phyloP scores from a whole-genome alignment of 2,113 vertebrate species.

The Neodontobutis hainanensis region DNA sequence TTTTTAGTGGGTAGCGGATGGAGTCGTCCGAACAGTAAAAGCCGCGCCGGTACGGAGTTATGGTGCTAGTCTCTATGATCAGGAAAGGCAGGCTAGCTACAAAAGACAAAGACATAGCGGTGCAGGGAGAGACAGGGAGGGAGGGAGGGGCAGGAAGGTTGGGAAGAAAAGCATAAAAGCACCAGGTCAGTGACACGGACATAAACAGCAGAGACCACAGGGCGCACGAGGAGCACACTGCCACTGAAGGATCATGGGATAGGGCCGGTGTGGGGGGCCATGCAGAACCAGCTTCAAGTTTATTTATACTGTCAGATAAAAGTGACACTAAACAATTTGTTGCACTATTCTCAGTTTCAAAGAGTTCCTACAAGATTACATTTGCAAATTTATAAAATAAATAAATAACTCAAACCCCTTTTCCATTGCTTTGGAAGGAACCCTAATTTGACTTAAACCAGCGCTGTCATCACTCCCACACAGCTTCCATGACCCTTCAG shows the following conservation, averaged over 20 bases:
- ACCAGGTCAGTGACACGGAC: slow-evolving; percentile 75
- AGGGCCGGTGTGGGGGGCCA: slow-evolving; percentile 40
- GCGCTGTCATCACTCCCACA: slow-evolving; percentile 24
- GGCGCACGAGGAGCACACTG: slow-evolving; percentile 67
- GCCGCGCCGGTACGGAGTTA: slow-evolving; percentile 89
- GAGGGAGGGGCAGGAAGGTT: not conserved
- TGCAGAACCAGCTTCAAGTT: slow-evolving; percentile 14
- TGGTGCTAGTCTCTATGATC: slow-evolving; percentile 98
- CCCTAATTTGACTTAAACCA: not conserved
- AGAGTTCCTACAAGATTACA: no score
- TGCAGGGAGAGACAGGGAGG: slow-evolving; percentile 53
- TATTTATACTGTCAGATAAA: slow-evolving; percentile 14
- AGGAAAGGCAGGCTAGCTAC: slow-evolving; percentile 97
- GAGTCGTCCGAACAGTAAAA: slow-evolving; percentile 88
- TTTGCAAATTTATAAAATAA: no score
- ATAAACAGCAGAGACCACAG: slow-evolving; percentile 61
- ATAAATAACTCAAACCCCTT: no score
- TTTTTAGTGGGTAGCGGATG: slow-evolving; percentile 95
- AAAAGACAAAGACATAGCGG: slow-evolving; percentile 56
- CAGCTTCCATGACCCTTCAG: slow-evolving; percentile 36
- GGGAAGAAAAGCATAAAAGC: slow-evolving; percentile 42
- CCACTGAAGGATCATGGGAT: slow-evolving; percentile 59
- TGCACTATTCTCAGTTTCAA: no score
- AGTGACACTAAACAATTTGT: not conserved
- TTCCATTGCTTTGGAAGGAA: not conserved